Evolutionary conservation across 2,797 vertebrate species (phyloP), one percentile per base, ranked within the genome.

Genomic region (Rhinogobio ventralis): DNA sequence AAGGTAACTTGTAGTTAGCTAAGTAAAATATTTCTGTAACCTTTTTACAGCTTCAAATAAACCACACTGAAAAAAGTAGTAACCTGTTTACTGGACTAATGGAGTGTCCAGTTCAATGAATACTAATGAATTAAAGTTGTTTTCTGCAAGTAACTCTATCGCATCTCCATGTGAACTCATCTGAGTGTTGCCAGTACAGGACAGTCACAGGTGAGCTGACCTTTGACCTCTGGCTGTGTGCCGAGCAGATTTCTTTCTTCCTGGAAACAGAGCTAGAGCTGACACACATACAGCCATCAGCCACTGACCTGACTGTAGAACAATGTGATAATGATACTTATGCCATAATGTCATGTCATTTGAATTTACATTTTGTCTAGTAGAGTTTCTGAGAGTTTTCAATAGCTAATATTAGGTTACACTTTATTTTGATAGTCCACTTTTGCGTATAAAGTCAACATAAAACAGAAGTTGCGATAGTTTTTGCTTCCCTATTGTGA

Each of bases 241-340:
- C 68, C 23, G 7, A 71, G 71, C 25, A 20, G 46, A 74, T 74
- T 74, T 51, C 46, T 30, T 46, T 73, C 28, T 73, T 51, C 46
- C 71, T 53, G 72, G 72, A 74, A 74, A 74, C 49, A 53, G 72
- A 25, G 46, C 23, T 19, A 33, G 72, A 23, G 28, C 49, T 23
- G 72, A 74, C 72, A 53, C 46, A 33, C 72, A 33, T 13, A 33
- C 46, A 74, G 15, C 13, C 42, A 69, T 39, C 68, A 51, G 17
- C n/a, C 15, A 23, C 17, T 51, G 11, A 74, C 72, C 72, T 33
- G 28, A 53, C 0, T 33, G 15, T 17, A n/a, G n/a, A n/a, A 20
- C 25, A 20, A 30, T 49, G 15, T 11, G 45, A 20, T 51, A 4
- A 20, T 30, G 17, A 51, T 30, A 46, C 25, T 19, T 9, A 45